Percentiles rank a stretch among this genome's conserved stretches.
Evolutionary conservation across 35 echinoderm and acorn worm genomes (phyloP).

Genomic region (Heliocidaris tuberculata): DNA sequence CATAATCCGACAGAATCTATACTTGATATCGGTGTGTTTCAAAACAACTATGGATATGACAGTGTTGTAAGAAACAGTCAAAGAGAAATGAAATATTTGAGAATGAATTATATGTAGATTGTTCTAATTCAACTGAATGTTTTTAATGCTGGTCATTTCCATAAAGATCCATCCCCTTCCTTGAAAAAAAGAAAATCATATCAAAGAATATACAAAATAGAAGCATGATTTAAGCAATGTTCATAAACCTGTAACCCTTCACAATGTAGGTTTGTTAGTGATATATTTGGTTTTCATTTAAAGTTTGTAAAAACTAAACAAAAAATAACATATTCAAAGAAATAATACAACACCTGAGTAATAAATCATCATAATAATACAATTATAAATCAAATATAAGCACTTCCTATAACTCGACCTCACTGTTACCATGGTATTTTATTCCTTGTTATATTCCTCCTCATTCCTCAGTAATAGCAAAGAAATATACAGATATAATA

Average conservation of each 20-base stretch:
- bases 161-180: too few relatives aligned
- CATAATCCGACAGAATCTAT: too few relatives aligned
- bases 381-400: not conserved
- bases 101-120: not conserved
- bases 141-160: not conserved
- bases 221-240: too few relatives aligned
- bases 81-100: not conserved
- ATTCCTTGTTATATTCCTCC: not conserved
- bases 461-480: conserved; percentile 12
- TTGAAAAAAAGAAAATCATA: too few relatives aligned
- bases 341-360: conserved; percentile 10
- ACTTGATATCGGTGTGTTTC: too few relatives aligned
- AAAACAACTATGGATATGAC: not conserved
- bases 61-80: not conserved
- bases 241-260: too few relatives aligned
- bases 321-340: not conserved
- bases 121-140: not conserved
- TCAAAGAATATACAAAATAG: too few relatives aligned
- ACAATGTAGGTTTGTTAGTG: not conserved
- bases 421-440: not conserved
- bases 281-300: not conserved
- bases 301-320: not conserved
- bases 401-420: not conserved
- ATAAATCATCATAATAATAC: not conserved
- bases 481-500: conserved; percentile 31